Evolutionary conservation across 2,797 vertebrate species (phyloP), one percentile per base, ranked within the genome.

Genomic region (Rhynchotus rufescens): DNA sequence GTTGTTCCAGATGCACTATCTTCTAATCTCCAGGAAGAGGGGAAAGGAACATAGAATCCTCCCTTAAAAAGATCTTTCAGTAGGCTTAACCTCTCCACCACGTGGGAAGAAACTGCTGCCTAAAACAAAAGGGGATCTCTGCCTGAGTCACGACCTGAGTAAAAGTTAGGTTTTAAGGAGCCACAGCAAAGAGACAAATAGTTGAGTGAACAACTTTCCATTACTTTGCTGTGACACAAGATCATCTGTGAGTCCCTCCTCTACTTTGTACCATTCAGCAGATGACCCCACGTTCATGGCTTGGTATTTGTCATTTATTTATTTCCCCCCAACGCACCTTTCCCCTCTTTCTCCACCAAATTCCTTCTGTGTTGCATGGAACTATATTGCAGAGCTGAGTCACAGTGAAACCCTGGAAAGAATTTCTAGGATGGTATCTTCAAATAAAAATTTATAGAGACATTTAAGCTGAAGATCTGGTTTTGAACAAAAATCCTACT

Each of bases 1-100:
- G 95, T 97, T 97, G 86, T 97, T 97, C 93, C 97, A 98, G 97
- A 97, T 97, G 97, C 82, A 83, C 96, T 97, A 97, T 97, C 97
- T 97, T 92, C 80, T 96, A 94, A 97, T 97, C 97, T 97, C 88
- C 90, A 96, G 94, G 96, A 98, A 97, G 88, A 91, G 57, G 59
- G 56, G 72, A 93, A 93, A 88, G 86, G 80, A 95, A 86, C 94
- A 94, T 11, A 73, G 92, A 94, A 91, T 91, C 73, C 87, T 97
- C 84, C 93, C 89, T 83, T 83, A 88, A 94, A 96, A 57, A 95
- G 69, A 44, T 76, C 86, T 95, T 95, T 72, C 92, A 85, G 71
- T 20, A 15, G 68, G 38, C 68, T 88, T 96, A 95, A 93, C 92
- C 68, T 90, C 47, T 28, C 10, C 40, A 65, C 42, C 79, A 62